phyloP scores from a whole-genome alignment of 2,113 vertebrate genomes.

The Entomyzon cyanotis region DNA sequence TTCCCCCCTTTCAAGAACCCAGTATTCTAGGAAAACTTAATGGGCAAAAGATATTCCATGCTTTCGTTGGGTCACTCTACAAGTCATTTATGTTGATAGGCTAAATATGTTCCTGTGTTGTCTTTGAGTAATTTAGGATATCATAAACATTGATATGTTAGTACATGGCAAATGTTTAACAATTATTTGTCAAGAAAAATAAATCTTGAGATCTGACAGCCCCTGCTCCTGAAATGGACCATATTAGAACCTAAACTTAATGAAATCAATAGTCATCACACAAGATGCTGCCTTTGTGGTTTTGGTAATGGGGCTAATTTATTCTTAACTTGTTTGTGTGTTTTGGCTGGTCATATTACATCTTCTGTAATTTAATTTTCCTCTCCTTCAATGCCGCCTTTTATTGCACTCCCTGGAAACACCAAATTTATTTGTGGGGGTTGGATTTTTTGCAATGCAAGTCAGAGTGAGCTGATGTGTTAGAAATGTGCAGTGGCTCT shows the following conservation, averaged over 20 bases:
- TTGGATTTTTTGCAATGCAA: not conserved
- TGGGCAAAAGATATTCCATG: not conserved
- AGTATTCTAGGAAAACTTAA: not conserved
- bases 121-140: not conserved
- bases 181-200: slow-evolving; percentile 8
- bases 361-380: slow-evolving; percentile 48
- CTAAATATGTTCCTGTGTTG: not conserved
- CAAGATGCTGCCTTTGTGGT: slow-evolving; percentile 41
- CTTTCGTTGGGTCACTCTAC: not conserved
- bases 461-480: not conserved
- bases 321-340: slow-evolving; percentile 54
- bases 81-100: not conserved
- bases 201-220: not conserved
- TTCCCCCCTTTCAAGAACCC: not conserved
- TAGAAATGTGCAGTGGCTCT: not conserved
- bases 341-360: slow-evolving; percentile 47
- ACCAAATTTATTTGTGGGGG: not conserved
- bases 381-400: not conserved
- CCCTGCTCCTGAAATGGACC: not conserved
- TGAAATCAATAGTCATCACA: not conserved
- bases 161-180: not conserved
- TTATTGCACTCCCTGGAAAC: not conserved
- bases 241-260: not conserved
- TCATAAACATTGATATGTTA: not conserved
- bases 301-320: slow-evolving; percentile 43